Conservation (phyloP, 1,140 invertebrate species). For the Brachionus rotundiformis region DNA sequence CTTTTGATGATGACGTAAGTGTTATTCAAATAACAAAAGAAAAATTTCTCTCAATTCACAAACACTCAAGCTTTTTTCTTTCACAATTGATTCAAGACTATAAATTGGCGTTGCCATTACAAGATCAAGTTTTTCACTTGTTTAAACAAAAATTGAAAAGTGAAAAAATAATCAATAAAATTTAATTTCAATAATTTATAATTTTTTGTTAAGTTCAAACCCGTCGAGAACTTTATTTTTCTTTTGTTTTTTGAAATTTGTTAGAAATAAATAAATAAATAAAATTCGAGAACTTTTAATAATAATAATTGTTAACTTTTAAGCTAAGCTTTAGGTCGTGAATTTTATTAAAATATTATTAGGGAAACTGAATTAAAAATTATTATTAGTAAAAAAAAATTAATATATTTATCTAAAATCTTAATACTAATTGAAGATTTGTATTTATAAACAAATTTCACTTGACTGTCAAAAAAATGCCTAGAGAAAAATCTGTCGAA, state of each 20-base stretch:
- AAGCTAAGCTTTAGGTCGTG: too few relatives aligned
- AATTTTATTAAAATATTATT: too few relatives aligned
- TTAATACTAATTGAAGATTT: too few relatives aligned
- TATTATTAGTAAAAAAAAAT: too few relatives aligned
- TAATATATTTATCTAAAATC: too few relatives aligned
- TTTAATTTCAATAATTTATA: not conserved
- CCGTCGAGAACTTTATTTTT: not conserved
- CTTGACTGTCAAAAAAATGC: too few relatives aligned
- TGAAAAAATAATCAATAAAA: constrained; percentile 38
- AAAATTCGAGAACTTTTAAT: too few relatives aligned
- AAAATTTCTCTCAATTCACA: constrained; percentile 33
- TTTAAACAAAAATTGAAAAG: constrained; percentile 31
- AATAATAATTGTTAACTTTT: too few relatives aligned
- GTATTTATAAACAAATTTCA: too few relatives aligned
- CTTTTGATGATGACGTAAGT: constrained; percentile 21
- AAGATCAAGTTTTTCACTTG: constrained; percentile 38
- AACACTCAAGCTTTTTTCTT: constrained; percentile 30
- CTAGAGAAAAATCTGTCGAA: too few relatives aligned
- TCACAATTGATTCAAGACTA: constrained; percentile 34
- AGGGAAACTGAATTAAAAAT: too few relatives aligned
- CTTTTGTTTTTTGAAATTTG: not conserved
- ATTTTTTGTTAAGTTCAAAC: not conserved
- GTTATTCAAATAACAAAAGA: constrained; percentile 26
- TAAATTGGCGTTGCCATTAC: not conserved
- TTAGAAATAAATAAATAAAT: too few relatives aligned